These are phyloP conservation scores for Nansenia antarctica DNA, from an alignment of 2,113 vertebrate genomes.

Conservation along the genomic window DNA sequence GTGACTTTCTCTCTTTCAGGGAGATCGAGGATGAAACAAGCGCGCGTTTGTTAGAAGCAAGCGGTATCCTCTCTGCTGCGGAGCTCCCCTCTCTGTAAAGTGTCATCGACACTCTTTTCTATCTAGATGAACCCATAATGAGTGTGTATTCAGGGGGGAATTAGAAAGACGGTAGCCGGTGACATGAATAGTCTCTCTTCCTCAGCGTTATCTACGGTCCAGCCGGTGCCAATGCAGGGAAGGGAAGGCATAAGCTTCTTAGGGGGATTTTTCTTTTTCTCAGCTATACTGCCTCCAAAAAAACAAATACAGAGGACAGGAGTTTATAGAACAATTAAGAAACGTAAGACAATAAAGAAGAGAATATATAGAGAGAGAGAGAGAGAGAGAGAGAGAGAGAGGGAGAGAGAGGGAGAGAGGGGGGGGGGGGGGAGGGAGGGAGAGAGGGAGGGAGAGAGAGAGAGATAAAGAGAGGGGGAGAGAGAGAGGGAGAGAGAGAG, in stretches of 20 bases:
- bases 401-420: neutral
- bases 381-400: neutral
- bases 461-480: too few species aligned
- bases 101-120: neutral
- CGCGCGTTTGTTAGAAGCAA: neutral
- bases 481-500: neutral
- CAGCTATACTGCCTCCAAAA: constrained; percentile 3
- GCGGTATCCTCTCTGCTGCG: neutral
- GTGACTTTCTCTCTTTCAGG: neutral
- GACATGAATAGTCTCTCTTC: neutral
- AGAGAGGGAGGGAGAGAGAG: too few species aligned
- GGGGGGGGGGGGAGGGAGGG: neutral
- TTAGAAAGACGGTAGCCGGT: neutral
- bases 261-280: neutral
- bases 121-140: constrained; percentile 10
- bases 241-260: neutral
- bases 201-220: neutral
- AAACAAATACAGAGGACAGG: neutral
- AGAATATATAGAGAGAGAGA: too few species aligned
- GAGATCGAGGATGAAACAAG: neutral
- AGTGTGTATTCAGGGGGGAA: neutral
- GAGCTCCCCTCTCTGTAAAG: neutral
- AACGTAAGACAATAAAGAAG: neutral
- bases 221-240: neutral
- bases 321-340: neutral